Conservation (phyloP, 1,140 invertebrate species). For the Bilobella aurantiaca region DNA sequence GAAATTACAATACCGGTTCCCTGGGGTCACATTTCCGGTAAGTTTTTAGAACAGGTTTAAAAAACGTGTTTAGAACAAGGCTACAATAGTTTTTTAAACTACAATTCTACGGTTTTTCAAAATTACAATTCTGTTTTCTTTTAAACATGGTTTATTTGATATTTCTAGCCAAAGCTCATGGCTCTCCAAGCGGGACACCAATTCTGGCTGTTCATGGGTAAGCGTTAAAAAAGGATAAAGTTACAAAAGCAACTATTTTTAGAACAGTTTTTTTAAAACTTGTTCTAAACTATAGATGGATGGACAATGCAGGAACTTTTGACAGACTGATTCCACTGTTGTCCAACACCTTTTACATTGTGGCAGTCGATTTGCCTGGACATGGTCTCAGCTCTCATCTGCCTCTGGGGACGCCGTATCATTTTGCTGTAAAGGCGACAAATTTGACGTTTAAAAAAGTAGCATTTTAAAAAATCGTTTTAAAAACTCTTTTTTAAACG, state of each 20-base stretch:
- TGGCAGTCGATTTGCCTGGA: constrained; percentile 56
- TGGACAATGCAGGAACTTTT: constrained; percentile 54
- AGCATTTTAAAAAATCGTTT: neutral
- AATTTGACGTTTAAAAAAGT: constrained; percentile 1
- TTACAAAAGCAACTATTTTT: too few species aligned
- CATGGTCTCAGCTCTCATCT: constrained; percentile 57
- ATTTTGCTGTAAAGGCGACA: constrained; percentile 38
- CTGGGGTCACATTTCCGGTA: constrained; percentile 27
- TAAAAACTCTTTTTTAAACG: too few species aligned
- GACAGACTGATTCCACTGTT: constrained; percentile 51
- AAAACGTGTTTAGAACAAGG: too few species aligned
- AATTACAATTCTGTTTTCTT: neutral
- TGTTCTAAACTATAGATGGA: constrained; percentile 34
- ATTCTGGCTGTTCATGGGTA: constrained; percentile 34
- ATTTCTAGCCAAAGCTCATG: constrained; percentile 32
- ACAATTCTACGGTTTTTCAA: constrained; percentile 1
- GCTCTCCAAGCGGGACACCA: constrained; percentile 24
- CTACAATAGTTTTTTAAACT: neutral
- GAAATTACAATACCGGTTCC: constrained; percentile 23
- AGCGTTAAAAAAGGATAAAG: neutral
- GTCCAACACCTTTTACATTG: constrained; percentile 48
- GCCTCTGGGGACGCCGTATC: constrained; percentile 50
- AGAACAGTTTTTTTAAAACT: neutral
- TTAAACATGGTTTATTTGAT: too few species aligned
- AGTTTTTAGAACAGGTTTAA: neutral